Evolutionary conservation across 2,797 vertebrate genomes (phyloP).

Genomic region (Thamnophis elegans): DNA sequence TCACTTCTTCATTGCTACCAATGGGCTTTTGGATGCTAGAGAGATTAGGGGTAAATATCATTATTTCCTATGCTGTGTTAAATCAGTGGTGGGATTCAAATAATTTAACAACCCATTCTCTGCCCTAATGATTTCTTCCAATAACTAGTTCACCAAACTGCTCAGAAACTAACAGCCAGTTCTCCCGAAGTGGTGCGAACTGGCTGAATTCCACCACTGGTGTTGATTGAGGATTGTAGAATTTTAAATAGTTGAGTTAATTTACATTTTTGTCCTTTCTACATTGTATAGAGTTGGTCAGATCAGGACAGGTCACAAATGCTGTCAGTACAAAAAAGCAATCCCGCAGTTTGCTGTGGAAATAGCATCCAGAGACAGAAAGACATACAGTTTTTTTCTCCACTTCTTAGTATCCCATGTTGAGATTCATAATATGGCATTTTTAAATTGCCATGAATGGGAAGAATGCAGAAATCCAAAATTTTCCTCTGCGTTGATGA

Average conservation of each 20-base stretch:
- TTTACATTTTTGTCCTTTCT: not conserved
- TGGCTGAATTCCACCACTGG: no score
- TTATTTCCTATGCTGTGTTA: not conserved
- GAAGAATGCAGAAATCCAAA: not conserved
- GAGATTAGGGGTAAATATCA: not conserved
- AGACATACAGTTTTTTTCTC: fast-evolving
- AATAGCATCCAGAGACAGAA: not conserved
- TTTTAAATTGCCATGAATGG: not conserved
- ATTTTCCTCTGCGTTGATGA: not conserved
- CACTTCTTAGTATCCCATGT: not conserved
- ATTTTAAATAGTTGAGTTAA: not conserved
- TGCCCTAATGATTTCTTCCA: no score
- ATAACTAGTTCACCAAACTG: no score
- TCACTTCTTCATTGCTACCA: not conserved
- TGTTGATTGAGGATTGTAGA: not conserved
- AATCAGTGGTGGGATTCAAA: not conserved
- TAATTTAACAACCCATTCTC: no score
- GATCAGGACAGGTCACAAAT: not conserved
- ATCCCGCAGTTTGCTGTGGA: not conserved
- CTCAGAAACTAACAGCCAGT: no score
- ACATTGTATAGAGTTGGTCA: not conserved
- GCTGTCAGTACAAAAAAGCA: not conserved
- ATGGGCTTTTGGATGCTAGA: not conserved
- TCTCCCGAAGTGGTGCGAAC: no score
- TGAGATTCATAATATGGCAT: not conserved